phyloP scores from a whole-genome alignment of 2,113 vertebrate genomes.

The Eulemur macaco region DNA sequence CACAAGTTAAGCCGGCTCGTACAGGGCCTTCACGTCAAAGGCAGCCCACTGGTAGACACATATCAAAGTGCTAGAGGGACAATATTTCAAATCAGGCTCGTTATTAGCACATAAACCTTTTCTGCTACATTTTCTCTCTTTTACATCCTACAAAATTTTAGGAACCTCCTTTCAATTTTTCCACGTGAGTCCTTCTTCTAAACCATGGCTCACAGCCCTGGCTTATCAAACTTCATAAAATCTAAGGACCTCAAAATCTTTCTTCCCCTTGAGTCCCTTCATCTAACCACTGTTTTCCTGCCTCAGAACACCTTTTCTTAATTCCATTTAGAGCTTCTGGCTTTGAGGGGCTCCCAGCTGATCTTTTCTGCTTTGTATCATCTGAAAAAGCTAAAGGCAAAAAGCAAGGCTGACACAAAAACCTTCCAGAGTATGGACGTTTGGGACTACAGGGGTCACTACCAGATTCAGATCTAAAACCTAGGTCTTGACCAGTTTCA shows the following conservation, averaged over 20 bases:
- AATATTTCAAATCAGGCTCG: conserved; percentile 46
- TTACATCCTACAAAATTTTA: conserved; percentile 58
- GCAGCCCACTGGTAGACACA: background rate
- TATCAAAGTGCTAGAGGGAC: conserved; percentile 48
- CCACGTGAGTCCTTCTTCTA: background rate
- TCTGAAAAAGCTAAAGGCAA: conserved; percentile 16
- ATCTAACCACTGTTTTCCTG: background rate
- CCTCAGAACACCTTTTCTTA: background rate
- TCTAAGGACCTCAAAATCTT: background rate
- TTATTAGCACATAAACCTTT: background rate
- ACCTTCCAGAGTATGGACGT: background rate
- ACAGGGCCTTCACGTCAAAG: conserved; percentile 62
- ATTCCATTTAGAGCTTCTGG: background rate
- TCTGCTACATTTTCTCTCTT: background rate
- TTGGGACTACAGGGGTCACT: background rate
- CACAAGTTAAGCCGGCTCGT: background rate
- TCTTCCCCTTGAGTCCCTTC: background rate
- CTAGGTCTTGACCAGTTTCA: background rate
- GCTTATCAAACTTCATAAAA: background rate
- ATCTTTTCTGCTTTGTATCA: background rate
- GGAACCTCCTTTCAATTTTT: conserved; percentile 67
- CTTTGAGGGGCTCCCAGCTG: background rate
- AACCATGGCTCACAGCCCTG: background rate
- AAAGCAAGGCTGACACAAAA: background rate
- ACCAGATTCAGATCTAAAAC: background rate